Evolutionary conservation across 2,888 invertebrate species (phyloP).

Genomic region (Sinodicranocentrus sp.): DNA sequence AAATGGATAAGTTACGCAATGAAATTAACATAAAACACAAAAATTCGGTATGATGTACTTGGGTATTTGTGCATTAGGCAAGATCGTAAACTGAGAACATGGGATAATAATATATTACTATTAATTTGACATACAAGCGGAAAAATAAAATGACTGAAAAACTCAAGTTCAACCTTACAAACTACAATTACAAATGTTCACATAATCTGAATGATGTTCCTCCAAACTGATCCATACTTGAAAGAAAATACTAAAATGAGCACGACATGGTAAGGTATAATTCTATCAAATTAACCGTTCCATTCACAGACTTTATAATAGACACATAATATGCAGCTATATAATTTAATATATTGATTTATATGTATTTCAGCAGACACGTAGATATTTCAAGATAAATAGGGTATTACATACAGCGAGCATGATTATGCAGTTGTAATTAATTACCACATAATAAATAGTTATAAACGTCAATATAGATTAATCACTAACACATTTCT

Average conservation of each 20-base stretch:
- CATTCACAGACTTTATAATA: slow-evolving; percentile 13
- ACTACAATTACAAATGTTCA: background rate
- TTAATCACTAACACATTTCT: slow-evolving; percentile 3
- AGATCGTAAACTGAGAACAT: slow-evolving; percentile 50
- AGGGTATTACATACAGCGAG: too few species aligned
- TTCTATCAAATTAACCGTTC: background rate
- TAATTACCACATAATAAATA: too few species aligned
- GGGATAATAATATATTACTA: background rate
- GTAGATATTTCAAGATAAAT: background rate
- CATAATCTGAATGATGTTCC: background rate
- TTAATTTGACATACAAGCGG: background rate
- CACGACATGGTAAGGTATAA: background rate
- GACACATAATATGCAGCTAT: too few species aligned
- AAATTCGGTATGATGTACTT: slow-evolving; percentile 32
- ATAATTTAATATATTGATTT: too few species aligned
- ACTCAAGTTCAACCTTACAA: background rate
- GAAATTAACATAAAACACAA: slow-evolving; percentile 4
- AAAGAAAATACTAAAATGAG: slow-evolving; percentile 10
- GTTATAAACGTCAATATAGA: slow-evolving; percentile 3
- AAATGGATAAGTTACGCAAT: background rate
- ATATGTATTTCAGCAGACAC: background rate
- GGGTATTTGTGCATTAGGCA: slow-evolving; percentile 48
- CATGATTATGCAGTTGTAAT: background rate
- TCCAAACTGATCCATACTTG: background rate
- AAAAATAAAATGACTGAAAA: slow-evolving; percentile 25